phyloP scores from a whole-genome alignment of 2,797 vertebrate species.

The Leucoraja ocellata region DNA sequence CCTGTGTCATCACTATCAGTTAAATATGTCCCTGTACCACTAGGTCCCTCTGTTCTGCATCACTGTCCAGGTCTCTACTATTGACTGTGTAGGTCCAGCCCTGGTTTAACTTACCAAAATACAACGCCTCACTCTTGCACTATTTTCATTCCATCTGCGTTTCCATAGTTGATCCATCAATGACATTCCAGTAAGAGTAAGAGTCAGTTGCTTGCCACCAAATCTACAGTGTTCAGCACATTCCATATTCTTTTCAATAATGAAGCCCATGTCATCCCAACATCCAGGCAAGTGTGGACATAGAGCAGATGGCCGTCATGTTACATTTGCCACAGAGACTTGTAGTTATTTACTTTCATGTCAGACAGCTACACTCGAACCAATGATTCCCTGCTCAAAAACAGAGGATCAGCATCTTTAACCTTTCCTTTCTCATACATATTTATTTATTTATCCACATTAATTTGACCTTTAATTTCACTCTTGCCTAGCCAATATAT shows the following conservation, averaged over 20 bases:
- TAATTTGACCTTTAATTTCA: background rate
- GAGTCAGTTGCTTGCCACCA: background rate
- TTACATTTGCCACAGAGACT: too few species aligned
- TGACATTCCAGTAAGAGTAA: background rate
- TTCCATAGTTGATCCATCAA: background rate
- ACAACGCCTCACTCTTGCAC: too few species aligned
- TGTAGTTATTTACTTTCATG: background rate
- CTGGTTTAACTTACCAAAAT: too few species aligned
- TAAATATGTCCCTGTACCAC: too few species aligned
- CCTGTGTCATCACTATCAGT: too few species aligned
- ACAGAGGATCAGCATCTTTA: background rate
- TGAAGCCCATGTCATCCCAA: background rate
- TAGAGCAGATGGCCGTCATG: background rate
- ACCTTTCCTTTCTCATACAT: background rate
- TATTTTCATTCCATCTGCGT: too few species aligned
- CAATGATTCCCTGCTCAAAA: background rate
- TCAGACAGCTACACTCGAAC: background rate
- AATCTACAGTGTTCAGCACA: background rate
- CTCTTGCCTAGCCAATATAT: background rate
- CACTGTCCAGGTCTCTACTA: too few species aligned
- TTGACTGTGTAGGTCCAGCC: too few species aligned
- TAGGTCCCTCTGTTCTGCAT: too few species aligned
- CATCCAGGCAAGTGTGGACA: background rate
- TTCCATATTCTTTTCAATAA: background rate
- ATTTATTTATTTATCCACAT: background rate